Evolutionary conservation across 2,797 vertebrate genomes (phyloP).

Genomic region (Diglossa cyanea): DNA sequence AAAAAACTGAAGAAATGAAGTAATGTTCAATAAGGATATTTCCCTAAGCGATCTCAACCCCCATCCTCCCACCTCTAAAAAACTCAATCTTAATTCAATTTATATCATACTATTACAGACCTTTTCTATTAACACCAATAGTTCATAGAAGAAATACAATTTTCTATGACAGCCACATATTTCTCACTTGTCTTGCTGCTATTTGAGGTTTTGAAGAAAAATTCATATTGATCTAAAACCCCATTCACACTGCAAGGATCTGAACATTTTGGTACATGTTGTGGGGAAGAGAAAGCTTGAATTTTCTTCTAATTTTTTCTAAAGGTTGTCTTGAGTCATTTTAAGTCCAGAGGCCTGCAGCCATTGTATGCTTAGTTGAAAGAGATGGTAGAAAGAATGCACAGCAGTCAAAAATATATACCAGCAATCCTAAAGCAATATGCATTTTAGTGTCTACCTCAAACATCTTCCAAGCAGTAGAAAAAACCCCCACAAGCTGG

Average conservation of each 20-base stretch:
- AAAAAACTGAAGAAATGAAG: not conserved
- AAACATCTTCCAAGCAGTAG: not conserved
- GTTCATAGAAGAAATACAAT: not conserved
- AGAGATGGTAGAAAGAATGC: not conserved
- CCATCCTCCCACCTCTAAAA: not conserved
- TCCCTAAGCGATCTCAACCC: not conserved
- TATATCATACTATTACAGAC: not conserved
- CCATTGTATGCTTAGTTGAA: not conserved
- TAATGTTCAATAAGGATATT: not conserved
- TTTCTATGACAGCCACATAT: not conserved
- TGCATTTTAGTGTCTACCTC: not conserved
- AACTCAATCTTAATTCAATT: not conserved
- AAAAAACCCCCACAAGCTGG: rapidly evolving
- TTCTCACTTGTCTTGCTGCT: not conserved
- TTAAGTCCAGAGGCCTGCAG: not conserved
- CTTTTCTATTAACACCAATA: not conserved
- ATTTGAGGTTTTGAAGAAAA: not conserved
- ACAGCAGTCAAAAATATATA: not conserved
- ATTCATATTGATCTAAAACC: not conserved
- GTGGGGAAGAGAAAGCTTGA: not conserved
- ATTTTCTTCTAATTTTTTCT: not conserved
- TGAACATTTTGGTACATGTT: not conserved
- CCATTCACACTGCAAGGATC: not conserved
- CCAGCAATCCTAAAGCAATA: not conserved
- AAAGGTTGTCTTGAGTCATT: not conserved